Conservation (phyloP, 2,113 vertebrate genomes). For the Sardina pilchardus region DNA sequence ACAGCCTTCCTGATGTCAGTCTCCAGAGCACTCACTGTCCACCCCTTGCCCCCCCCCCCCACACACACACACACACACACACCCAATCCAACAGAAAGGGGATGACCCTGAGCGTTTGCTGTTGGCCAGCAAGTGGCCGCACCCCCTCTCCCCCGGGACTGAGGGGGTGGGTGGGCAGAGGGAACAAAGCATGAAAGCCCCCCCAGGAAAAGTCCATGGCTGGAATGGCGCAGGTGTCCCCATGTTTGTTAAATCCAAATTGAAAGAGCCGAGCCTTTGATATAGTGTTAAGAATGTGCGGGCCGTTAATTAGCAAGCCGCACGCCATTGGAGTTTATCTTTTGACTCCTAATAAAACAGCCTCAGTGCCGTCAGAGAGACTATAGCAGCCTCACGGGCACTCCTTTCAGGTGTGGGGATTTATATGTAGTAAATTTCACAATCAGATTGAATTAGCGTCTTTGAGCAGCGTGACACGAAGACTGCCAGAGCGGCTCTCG, state of each 20-base stretch:
- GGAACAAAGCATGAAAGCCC: slow-evolving; percentile 32
- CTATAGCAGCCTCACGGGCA: background rate
- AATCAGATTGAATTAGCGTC: slow-evolving; percentile 2
- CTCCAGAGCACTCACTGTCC: background rate
- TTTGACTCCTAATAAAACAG: slow-evolving; percentile 5
- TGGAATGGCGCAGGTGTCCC: slow-evolving; percentile 38
- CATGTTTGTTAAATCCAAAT: slow-evolving; percentile 14
- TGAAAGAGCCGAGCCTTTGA: background rate
- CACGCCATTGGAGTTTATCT: background rate
- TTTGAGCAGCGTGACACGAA: background rate
- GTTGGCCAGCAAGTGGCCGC: slow-evolving; percentile 32
- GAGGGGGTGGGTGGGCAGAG: background rate
- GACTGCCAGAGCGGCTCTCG: background rate
- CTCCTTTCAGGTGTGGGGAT: background rate
- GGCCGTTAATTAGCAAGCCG: background rate
- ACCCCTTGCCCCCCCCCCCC: background rate
- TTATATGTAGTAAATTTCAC: background rate
- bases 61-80: too few species aligned
- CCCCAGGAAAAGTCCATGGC: slow-evolving; percentile 38
- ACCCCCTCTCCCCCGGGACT: slow-evolving; percentile 27
- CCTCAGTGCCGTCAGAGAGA: background rate
- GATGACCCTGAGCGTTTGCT: slow-evolving; percentile 13
- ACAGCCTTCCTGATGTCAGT: slow-evolving; percentile 39
- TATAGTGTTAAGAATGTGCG: slow-evolving; percentile 9
- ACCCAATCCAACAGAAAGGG: slow-evolving; percentile 26